phyloP scores from a whole-genome alignment of 2,888 invertebrate species.

The Synergus itoensis region DNA sequence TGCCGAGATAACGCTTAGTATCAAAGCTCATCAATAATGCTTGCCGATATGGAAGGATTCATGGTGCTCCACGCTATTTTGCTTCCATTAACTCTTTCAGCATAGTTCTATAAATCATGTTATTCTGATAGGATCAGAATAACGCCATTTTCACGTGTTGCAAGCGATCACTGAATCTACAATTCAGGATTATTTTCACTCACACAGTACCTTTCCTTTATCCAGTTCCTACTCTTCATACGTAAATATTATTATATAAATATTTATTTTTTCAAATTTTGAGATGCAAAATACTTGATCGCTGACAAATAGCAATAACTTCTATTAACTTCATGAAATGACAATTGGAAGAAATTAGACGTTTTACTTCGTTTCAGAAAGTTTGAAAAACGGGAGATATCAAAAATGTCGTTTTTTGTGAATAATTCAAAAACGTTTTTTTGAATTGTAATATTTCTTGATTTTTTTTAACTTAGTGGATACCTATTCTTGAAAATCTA shows the following conservation, averaged over 20 bases:
- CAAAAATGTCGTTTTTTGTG: too few species aligned
- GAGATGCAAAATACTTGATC: neutral
- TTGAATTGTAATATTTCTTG: too few species aligned
- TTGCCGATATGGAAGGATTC: conserved; percentile 68
- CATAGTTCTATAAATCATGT: conserved; percentile 65
- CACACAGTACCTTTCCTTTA: neutral
- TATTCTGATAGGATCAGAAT: conserved; percentile 61
- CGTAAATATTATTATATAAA: neutral
- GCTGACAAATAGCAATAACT: neutral
- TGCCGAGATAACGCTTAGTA: conserved; percentile 48
- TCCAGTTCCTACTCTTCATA: neutral
- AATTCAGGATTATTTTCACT: conserved; percentile 46
- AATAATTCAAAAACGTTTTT: too few species aligned
- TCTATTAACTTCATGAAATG: neutral
- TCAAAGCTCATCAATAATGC: conserved; percentile 66
- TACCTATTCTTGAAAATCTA: too few species aligned
- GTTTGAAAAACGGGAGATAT: too few species aligned
- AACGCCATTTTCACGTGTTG: conserved; percentile 65
- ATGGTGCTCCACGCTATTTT: conserved; percentile 68
- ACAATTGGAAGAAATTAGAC: too few species aligned
- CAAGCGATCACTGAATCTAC: conserved; percentile 53
- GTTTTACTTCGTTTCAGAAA: too few species aligned
- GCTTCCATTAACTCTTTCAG: conserved; percentile 73
- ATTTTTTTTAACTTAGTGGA: too few species aligned
- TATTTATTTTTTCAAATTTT: neutral